Evolutionary conservation across 2,113 vertebrate species (phyloP).

Genomic region (Mugil cephalus): DNA sequence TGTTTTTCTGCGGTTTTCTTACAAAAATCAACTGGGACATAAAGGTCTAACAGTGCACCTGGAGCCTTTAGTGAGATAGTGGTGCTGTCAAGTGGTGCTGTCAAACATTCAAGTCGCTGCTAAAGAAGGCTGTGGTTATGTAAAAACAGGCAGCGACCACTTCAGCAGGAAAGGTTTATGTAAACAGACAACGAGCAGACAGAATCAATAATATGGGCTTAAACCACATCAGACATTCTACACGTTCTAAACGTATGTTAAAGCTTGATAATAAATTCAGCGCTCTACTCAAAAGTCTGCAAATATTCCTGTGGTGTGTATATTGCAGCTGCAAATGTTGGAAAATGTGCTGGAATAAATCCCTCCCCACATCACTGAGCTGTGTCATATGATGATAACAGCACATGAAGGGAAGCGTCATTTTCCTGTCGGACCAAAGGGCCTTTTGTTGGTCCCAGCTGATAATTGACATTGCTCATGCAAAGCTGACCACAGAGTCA

Average conservation of each 20-base stretch:
- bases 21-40: too few relatives aligned
- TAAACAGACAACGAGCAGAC: neutral
- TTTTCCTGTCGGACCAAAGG: slow-evolving; percentile 43
- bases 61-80: too few relatives aligned
- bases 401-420: neutral
- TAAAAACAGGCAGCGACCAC: neutral
- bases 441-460: slow-evolving; percentile 32
- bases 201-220: too few relatives aligned
- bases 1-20: too few relatives aligned
- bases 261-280: too few relatives aligned
- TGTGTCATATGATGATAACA: neutral
- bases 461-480: slow-evolving; percentile 28
- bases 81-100: too few relatives aligned
- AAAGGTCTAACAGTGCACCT: too few relatives aligned
- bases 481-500: slow-evolving; percentile 52
- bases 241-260: too few relatives aligned
- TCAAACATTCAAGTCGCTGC: neutral
- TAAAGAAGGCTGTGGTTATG: neutral
- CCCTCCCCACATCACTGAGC: neutral
- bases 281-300: neutral
- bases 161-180: neutral
- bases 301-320: neutral
- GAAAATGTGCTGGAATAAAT: neutral
- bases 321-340: neutral
- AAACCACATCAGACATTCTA: neutral